phyloP scores from a whole-genome alignment of 1,140 invertebrate genomes.

The Hylaeus volcanicus region DNA sequence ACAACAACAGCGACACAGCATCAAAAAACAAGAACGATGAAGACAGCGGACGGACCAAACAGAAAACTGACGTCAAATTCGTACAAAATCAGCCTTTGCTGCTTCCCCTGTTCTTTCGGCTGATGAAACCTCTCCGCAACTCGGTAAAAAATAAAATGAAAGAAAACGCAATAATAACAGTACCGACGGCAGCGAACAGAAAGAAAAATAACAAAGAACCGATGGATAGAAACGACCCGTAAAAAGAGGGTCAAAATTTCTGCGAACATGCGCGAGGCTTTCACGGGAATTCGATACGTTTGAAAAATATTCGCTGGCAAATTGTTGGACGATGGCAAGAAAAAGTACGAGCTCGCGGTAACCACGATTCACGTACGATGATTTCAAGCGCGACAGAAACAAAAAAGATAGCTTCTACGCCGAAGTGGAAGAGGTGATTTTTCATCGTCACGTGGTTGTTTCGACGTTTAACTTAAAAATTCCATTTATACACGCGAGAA shows the following conservation, averaged over 20 bases:
- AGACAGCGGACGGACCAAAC: constrained; percentile 41
- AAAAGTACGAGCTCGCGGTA: not conserved
- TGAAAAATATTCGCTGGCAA: not conserved
- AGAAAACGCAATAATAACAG: not conserved
- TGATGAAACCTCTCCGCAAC: not conserved
- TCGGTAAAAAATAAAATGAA: not conserved
- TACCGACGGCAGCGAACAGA: not conserved
- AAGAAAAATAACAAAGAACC: not conserved
- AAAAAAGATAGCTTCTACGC: not conserved
- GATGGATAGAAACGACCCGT: not conserved
- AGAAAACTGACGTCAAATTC: constrained; percentile 14
- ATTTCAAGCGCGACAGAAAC: too few relatives aligned
- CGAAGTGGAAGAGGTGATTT: constrained; percentile 19
- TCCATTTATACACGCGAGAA: not conserved
- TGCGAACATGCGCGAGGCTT: not conserved
- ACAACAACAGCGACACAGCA: constrained; percentile 52
- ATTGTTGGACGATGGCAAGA: not conserved
- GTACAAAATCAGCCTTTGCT: not conserved
- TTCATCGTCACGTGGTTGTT: constrained; percentile 12
- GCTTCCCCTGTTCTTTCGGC: not conserved
- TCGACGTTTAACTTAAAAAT: constrained; percentile 12
- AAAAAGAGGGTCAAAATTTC: not conserved
- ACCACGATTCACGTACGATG: constrained; percentile 5
- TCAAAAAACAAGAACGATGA: constrained; percentile 39
- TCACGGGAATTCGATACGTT: not conserved